Conservation (phyloP, 1,140 invertebrate species). For the Danaus plexippus region DNA sequence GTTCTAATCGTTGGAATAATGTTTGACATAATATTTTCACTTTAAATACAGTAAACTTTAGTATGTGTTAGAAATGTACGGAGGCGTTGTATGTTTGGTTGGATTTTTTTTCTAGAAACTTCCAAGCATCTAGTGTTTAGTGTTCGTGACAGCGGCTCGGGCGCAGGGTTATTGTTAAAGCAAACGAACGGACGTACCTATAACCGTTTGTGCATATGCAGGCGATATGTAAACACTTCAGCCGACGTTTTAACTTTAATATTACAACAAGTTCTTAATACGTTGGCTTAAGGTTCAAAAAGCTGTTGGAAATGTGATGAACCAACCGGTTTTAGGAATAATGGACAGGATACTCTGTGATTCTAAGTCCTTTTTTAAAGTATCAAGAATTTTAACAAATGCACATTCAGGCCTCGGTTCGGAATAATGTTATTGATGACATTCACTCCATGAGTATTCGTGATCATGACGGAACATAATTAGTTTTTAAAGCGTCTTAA, state of each 20-base stretch:
- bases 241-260: constrained; percentile 9
- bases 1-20: no score
- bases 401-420: no score
- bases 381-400: no score
- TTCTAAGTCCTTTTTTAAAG: no score
- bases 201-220: constrained; percentile 62
- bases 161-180: constrained; percentile 64
- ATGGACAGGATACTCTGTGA: constrained; percentile 3
- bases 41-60: no score
- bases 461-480: no score
- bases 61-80: no score
- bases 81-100: not conserved
- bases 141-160: constrained; percentile 58
- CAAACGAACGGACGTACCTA: constrained; percentile 52
- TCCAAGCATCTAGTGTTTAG: constrained; percentile 44
- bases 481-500: no score
- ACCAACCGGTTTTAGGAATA: constrained; percentile 13
- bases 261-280: constrained; percentile 11
- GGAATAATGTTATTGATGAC: no score
- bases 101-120: constrained; percentile 23
- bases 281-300: not conserved
- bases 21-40: no score
- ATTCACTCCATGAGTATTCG: no score
- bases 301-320: not conserved
- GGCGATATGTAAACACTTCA: constrained; percentile 52